Conservation (phyloP, 2,888 invertebrate species). For the Hetaerina titia region DNA sequence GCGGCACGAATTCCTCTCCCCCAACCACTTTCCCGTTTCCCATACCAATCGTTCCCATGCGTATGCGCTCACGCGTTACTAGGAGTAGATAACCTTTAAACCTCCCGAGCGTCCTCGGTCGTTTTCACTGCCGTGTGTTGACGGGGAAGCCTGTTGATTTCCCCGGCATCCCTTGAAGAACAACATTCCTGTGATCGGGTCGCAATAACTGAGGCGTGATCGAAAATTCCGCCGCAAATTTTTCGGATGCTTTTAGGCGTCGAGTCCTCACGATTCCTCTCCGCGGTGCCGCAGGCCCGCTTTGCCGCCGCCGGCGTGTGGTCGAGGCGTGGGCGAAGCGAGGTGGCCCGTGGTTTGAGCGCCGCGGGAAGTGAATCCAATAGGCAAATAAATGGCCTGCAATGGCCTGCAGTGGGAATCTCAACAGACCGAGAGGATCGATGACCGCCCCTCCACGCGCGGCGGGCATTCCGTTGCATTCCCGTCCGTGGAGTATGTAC, state of each 20-base stretch:
- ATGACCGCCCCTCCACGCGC: background rate
- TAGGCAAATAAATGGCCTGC: constrained; percentile 9
- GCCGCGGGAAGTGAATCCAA: background rate
- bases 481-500: background rate
- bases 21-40: too few species aligned
- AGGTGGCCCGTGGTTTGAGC: background rate
- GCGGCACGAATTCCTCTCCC: too few species aligned
- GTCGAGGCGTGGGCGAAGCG: background rate
- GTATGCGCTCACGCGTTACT: background rate
- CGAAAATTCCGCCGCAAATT: background rate
- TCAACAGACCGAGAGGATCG: background rate
- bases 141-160: background rate
- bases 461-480: background rate
- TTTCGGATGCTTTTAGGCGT: background rate
- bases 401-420: background rate
- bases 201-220: constrained; percentile 1
- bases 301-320: background rate
- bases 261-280: background rate
- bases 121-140: background rate
- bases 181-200: background rate
- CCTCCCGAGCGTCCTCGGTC: background rate
- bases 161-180: background rate
- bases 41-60: too few species aligned
- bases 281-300: background rate
- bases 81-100: background rate